Base-by-base conservation (phyloP, 2,888 invertebrate genomes). In the Drosophila anomalata region DNA sequence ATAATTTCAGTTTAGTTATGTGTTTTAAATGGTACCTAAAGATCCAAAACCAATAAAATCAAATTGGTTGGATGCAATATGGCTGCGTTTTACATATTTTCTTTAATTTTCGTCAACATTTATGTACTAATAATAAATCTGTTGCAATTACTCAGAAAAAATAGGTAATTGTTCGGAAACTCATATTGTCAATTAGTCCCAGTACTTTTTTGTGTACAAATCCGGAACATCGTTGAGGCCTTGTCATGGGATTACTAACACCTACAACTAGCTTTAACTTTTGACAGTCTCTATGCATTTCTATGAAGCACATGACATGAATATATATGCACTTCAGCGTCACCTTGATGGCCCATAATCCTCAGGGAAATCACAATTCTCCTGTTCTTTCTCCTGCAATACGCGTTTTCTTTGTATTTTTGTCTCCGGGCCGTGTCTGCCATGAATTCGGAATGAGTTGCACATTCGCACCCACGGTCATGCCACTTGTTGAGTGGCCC, bases 381-480 rank as follows among this genome's bases (percentile, higher is more conserved):
- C 29, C 17, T 7, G 42, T 12, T 26, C 48, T 20, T 29, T 29
- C 14, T 24, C 9, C 9, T 31, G 17, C 33, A 36, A 31, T 44
- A 44, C 50, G 63, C 48, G 14, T 55, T 68, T 56, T 17, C 26
- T 12, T n/a, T 50, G 66, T 29, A 12, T 68, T 68, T 56, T 22
- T 31, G n/a, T n/a, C 47, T 58, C 31, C 29, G 24, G 11, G 17
- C 53, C 48, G 66, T 50, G 75, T 74, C 69, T 81, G 85, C 62
- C 75, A 57, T 85, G 82, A 75, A 87, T 82, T 61, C 75, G 76
- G 63, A 87, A 82, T 87, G 85, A 84, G 78, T 56, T 33, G 65
- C 67, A 69, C 59, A 69, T 53, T 52, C 41, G 22, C 29, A n/a
- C 39, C 48, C 47, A 22, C 50, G 41, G 48, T 26, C 12, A 8